Base-by-base conservation (phyloP, 2,888 invertebrate species). In the Caenorhabditis sp. region DNA sequence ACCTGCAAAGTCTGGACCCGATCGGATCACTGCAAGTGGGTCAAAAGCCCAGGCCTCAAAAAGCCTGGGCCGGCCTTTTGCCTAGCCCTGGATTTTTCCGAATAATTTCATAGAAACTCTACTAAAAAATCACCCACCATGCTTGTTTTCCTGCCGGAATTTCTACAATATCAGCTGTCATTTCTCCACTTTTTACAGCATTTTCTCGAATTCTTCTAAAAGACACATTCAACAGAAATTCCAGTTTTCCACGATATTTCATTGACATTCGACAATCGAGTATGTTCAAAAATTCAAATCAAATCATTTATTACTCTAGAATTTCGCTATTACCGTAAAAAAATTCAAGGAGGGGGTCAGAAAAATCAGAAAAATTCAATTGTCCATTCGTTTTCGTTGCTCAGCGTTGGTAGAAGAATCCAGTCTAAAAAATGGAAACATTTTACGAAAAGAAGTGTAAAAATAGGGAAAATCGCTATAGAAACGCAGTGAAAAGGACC, bases 381-480 rank as follows among this genome's bases (percentile, higher is more conserved):
- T 5, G 9, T 20, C 35, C 20, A 2, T 1, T 43, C 24, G 5
- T 17, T 41, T 6, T 22, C 39, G 7, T 17, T 32, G 48, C 39
- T 65, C 45, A 71, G 26, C 56, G 65, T 37, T 53, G 56, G 39
- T 76, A 71, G 65, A 59, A 76, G 71, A 76, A 76, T 53, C 76
- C 76, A 27, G 65, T 55, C 76, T 76, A 71, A 15, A 76, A 76
- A 41, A 58, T n/a, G n/a, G n/a, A n/a, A n/a, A n/a, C n/a, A n/a
- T n/a, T n/a, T n/a, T n/a, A 20, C 37, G 39, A 30, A 22, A 48
- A 62, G 30, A 27, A 27, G 45, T 43, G 26, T 45, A 35, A n/a
- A 27, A 17, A 39, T 26, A 15, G 26, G 27, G 9, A 65, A 24
- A 35, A 35, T 13, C 30, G 30, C 41, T 52, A 56, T 56, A 24